phyloP scores from a whole-genome alignment of 1,140 invertebrate species.

The Fopius arisanus region DNA sequence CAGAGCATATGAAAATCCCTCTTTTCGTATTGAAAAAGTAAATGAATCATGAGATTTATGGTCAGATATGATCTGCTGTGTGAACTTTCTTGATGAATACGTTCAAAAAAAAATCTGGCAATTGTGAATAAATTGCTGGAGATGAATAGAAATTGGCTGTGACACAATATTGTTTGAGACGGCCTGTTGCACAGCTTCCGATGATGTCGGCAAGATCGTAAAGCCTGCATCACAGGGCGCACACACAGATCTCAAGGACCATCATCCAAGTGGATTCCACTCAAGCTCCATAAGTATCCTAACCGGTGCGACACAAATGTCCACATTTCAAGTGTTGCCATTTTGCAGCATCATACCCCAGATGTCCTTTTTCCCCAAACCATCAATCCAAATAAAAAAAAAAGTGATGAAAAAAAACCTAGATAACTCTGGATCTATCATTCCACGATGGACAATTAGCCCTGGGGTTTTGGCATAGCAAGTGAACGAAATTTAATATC shows the following conservation, averaged over 20 bases:
- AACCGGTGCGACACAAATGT: not conserved
- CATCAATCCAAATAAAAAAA: not conserved
- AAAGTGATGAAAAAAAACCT: too few species aligned
- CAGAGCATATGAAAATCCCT: too few species aligned
- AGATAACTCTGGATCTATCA: too few species aligned
- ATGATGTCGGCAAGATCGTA: conserved; percentile 6
- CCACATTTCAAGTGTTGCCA: not conserved
- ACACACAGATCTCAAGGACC: not conserved
- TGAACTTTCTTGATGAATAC: too few species aligned
- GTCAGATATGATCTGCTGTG: too few species aligned
- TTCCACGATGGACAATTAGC: too few species aligned
- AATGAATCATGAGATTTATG: too few species aligned
- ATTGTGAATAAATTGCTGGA: not conserved
- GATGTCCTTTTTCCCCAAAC: not conserved
- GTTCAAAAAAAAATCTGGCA: too few species aligned
- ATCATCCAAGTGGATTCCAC: not conserved
- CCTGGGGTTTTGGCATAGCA: not conserved
- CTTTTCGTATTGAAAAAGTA: too few species aligned
- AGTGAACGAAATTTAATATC: conserved; percentile 27
- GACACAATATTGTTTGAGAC: not conserved
- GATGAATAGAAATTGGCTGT: not conserved
- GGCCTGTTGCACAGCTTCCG: not conserved
- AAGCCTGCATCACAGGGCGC: not conserved
- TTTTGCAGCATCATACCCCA: not conserved
- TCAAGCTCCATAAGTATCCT: not conserved